Evolutionary conservation across 2,888 invertebrate species (phyloP).

Genomic region (Platycnemis pennipes): DNA sequence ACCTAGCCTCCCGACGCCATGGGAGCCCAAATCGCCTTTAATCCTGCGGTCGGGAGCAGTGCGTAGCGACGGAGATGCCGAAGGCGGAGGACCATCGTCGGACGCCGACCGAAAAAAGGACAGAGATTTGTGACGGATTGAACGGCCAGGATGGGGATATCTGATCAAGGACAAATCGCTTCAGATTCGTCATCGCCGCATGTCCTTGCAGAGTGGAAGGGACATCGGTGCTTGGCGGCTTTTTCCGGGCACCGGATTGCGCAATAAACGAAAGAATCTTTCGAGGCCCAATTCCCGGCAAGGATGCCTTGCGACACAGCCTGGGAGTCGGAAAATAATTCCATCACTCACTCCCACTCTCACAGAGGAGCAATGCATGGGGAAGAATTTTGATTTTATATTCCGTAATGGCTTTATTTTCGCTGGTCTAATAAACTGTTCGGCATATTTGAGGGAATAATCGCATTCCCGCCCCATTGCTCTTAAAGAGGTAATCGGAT

Average conservation of each 20-base stretch:
- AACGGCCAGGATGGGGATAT: neutral
- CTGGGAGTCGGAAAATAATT: neutral
- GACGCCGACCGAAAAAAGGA: no score
- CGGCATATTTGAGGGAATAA: neutral
- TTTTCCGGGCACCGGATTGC: neutral
- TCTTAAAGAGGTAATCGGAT: conserved; percentile 58
- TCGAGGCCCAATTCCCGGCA: neutral
- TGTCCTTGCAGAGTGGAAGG: neutral
- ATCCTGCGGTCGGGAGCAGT: neutral
- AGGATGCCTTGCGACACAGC: neutral
- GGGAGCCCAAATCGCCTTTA: no score
- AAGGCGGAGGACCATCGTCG: no score
- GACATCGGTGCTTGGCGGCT: no score
- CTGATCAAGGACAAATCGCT: neutral
- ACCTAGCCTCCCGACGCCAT: no score
- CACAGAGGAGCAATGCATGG: neutral
- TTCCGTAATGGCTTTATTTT: neutral
- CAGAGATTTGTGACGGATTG: neutral
- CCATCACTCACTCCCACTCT: no score
- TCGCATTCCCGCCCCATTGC: neutral
- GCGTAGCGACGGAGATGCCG: neutral
- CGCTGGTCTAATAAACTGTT: neutral
- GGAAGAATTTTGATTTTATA: neutral
- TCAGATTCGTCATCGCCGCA: neutral
- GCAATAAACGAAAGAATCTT: neutral